Base-by-base conservation (phyloP, 2,888 invertebrate species). In the Muschampia plurimacula region DNA sequence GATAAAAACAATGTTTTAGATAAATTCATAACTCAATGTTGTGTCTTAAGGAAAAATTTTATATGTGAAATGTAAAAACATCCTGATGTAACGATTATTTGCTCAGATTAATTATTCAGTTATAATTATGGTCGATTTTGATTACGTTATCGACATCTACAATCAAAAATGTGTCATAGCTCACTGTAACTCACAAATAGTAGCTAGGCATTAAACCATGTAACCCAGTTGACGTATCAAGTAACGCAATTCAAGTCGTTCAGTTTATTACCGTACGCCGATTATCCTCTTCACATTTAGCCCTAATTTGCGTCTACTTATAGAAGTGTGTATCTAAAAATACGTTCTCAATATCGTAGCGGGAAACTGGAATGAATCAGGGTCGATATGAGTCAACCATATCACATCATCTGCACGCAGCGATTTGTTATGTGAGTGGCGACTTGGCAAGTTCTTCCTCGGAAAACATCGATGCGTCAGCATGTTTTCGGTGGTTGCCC, bases 391-490 rank as follows among this genome's bases (percentile, higher is more conserved):
- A 90, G 85, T 92, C 89, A 91, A 82, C 76, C 75, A 85, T 90
- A 90, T 91, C 90, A 77, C 76, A 81, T 78, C 77, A 79, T 76
- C 81, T 78, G 82, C 86, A 88, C 89, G 87, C 86, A 85, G 80
- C 77, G 82, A 80, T 82, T 84, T 84, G 85, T 86, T 84, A 84
- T 79, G 71, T 69, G 75, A 55, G 76, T 67, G 75, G 76, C 75
- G 75, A 74, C 52, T 52, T 80, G 79, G 75, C 79, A 82, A 52
- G 52, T 49, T 52, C 84, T 86, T 88, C 88, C 86, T 85, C 83
- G 80, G 83, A 86, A 87, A 83, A 78, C 74, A 75, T 75, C 80
- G 81, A 84, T 91, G 92, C 90, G 92, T 93, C 92, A 92, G 90
- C 90, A 83, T 84, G 84, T 88, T 89, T 86, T 85, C 79, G 81